A percentile compares a stretch with the other conserved stretches of the same genome.
Conservation (phyloP, 2,113 vertebrate genomes). For the Sorex fumeus region DNA sequence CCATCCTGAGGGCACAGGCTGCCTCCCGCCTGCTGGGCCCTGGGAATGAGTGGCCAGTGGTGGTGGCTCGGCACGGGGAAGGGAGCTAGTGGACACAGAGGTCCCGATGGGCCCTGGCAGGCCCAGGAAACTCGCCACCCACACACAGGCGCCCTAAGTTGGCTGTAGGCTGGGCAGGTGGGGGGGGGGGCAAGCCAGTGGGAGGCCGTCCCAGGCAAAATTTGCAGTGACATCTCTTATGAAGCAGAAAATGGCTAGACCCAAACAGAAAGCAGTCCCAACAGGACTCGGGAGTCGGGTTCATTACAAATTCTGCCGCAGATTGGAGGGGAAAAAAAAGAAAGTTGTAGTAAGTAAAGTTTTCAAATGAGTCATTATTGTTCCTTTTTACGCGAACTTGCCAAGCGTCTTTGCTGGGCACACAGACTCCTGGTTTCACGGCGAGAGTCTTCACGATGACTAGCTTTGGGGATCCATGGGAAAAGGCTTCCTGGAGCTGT, state of each 20-base stretch:
- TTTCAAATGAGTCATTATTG: slow-evolving; percentile 45
- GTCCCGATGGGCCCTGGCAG: background rate
- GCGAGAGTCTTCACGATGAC: slow-evolving; percentile 14
- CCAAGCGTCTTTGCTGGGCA: background rate
- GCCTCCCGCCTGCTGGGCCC: slow-evolving; percentile 66
- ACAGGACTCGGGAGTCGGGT: background rate
- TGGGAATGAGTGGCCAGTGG: slow-evolving; percentile 66
- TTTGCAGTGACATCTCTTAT: slow-evolving; percentile 6
- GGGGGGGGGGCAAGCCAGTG: no score
- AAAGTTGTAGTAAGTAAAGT: slow-evolving; percentile 61
- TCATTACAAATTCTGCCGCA: slow-evolving; percentile 56
- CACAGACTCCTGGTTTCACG: background rate
- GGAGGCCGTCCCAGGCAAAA: background rate
- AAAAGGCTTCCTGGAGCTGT: slow-evolving; percentile 12
- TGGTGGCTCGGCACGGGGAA: slow-evolving; percentile 52
- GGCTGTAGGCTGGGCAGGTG: no score
- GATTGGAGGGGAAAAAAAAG: background rate
- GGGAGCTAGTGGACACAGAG: slow-evolving; percentile 40
- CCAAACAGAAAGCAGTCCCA: background rate
- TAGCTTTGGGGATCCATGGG: slow-evolving; percentile 12
- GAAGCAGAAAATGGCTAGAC: slow-evolving; percentile 6
- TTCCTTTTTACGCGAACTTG: background rate
- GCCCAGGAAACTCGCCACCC: background rate
- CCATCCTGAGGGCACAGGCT: slow-evolving; percentile 64
- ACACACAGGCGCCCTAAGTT: background rate